Evolutionary conservation across 1,140 invertebrate genomes (phyloP).

Genomic region (Tribolium madens): DNA sequence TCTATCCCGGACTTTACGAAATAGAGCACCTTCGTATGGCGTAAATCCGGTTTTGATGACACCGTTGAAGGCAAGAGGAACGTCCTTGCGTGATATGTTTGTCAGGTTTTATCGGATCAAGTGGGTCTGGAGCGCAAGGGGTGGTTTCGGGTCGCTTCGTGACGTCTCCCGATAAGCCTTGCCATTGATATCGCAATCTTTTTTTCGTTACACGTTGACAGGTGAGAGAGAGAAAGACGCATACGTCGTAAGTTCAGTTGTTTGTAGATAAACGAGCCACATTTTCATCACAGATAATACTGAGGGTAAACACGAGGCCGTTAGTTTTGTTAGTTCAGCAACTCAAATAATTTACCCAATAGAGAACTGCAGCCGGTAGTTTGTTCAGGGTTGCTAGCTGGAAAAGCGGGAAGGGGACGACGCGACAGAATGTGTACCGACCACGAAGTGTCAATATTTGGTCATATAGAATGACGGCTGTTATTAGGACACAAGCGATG

Average conservation of each 20-base stretch:
- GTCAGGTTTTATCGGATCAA: constrained; percentile 60
- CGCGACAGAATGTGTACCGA: constrained; percentile 60
- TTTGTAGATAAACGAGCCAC: constrained; percentile 61
- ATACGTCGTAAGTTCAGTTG: constrained; percentile 50
- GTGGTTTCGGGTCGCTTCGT: neutral
- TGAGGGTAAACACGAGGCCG: constrained; percentile 61
- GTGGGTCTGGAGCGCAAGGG: constrained; percentile 44
- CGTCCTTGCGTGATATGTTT: constrained; percentile 54
- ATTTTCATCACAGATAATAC: constrained; percentile 65
- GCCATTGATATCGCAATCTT: neutral
- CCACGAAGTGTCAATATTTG: constrained; percentile 64
- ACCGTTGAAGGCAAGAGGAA: constrained; percentile 45
- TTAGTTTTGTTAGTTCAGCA: constrained; percentile 66
- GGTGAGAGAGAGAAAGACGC: constrained; percentile 20
- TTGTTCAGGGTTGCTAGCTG: constrained; percentile 58
- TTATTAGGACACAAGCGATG: constrained; percentile 52
- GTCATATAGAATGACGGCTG: constrained; percentile 61
- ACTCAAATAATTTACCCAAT: constrained; percentile 66
- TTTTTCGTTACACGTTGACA: neutral
- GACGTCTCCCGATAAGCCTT: constrained; percentile 1
- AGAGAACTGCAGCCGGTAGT: constrained; percentile 63
- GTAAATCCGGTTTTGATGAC: constrained; percentile 52
- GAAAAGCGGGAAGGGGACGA: constrained; percentile 48
- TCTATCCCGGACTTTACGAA: neutral
- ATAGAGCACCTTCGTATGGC: neutral